Evolutionary conservation across 2,113 vertebrate species (phyloP), one percentile per base, ranked within the genome.

Genomic region (Lepus americanus): DNA sequence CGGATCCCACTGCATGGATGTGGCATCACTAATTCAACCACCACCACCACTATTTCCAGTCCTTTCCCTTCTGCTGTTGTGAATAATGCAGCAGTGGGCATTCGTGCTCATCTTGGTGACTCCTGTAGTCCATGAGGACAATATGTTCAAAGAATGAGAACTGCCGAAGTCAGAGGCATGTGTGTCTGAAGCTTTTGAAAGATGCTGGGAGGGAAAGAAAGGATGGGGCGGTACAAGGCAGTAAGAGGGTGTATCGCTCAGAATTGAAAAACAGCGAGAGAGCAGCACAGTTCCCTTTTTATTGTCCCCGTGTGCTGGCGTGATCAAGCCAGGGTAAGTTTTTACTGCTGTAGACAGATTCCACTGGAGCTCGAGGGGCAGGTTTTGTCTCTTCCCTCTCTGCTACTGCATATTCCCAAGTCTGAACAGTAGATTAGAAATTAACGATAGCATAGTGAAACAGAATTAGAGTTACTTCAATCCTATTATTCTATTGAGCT

Each of bases 231-330:
- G 44, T 59, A 12, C 51, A 78, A 59, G 51, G 29, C 33, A n/a
- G 12, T 59, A 49, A 91, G 6, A 66, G 29, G 36, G 7, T 7
- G 4, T 53, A 31, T 89, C 31, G 19, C 19, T 44, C 84, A 79
- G 64, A 96, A 90, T 82, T 96, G 44, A 44, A 44, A 89, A 67
- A 82, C 53, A 36, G 6, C 23, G 53, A 13, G 66, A 82, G 76
- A 87, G 22, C 74, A 73, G 1, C 27, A 11, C 53, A 22, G 11
- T 9, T 44, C 31, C 87, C 53, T 90, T 90, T 61, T 63, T 36
- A 23, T 73, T 13, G 29, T 76, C 59, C 25, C 9, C 16, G 9
- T 5, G 9, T 0, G 1, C 20, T 74, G 76, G 77, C 29, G 39
- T 70, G 76, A 83, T 66, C 29, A 64, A 80, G 33, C 88, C 16